A percentile compares a stretch with the other conserved stretches of the same genome.
Evolutionary conservation across 92 coral and sea anemone genomes (phyloP).

Genomic region (Anthopleura xanthogrammica): DNA sequence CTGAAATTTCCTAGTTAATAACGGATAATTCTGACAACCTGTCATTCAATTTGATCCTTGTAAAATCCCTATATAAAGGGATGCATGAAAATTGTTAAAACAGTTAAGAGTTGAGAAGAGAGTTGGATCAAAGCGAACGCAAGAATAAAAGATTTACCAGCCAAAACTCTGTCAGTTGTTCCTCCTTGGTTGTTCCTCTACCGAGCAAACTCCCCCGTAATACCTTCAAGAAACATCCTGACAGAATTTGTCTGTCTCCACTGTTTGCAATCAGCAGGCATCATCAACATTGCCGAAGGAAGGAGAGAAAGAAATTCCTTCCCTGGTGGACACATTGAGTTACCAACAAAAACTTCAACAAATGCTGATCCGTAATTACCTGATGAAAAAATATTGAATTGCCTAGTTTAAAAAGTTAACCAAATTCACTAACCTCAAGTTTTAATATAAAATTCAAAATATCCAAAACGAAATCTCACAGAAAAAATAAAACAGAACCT

Average conservation of each 20-base stretch:
- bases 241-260: slow-evolving; percentile 71
- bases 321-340: slow-evolving; percentile 84
- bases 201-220: too few species aligned
- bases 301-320: slow-evolving; percentile 60
- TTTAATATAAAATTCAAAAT: too few species aligned
- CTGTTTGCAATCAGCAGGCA: slow-evolving; percentile 75
- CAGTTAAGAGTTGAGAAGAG: too few species aligned
- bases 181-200: too few species aligned
- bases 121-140: too few species aligned
- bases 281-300: slow-evolving; percentile 86
- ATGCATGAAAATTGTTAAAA: too few species aligned
- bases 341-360: slow-evolving; percentile 81
- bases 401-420: neutral
- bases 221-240: slow-evolving; percentile 73
- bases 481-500: neutral
- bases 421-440: neutral
- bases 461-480: neutral
- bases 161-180: too few species aligned
- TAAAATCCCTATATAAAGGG: too few species aligned
- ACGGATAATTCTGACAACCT: too few species aligned
- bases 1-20: too few species aligned
- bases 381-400: slow-evolving; percentile 11
- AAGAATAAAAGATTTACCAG: too few species aligned
- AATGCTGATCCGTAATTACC: slow-evolving; percentile 92
- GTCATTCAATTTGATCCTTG: too few species aligned